Evolutionary conservation across 2,888 invertebrate genomes (phyloP).

Genomic region (Gerris lacustris): DNA sequence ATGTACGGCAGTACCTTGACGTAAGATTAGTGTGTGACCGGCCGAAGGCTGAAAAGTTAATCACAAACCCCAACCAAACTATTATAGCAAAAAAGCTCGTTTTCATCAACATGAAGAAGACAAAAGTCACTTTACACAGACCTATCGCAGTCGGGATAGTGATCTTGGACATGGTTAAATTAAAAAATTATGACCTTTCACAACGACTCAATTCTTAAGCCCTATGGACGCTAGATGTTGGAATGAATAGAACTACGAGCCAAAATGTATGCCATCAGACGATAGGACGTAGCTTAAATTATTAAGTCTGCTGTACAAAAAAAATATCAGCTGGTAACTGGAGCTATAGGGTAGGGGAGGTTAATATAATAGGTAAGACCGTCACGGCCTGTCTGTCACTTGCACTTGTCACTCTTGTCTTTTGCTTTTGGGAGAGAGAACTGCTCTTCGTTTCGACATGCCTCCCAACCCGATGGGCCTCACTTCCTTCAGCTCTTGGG

Average conservation of each 20-base stretch:
- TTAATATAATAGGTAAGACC: background rate
- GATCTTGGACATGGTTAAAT: conserved; percentile 16
- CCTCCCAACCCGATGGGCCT: too few species aligned
- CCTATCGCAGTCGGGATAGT: conserved; percentile 17
- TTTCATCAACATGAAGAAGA: conserved; percentile 14
- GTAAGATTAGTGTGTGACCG: conserved; percentile 14
- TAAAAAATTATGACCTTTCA: conserved; percentile 15
- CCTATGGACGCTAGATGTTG: conserved; percentile 27
- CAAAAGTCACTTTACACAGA: conserved; percentile 14
- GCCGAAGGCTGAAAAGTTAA: conserved; percentile 11
- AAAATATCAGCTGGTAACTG: background rate
- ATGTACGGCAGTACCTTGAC: conserved; percentile 14
- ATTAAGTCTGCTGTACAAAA: conserved; percentile 9
- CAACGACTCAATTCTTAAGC: conserved; percentile 12
- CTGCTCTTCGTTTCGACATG: too few species aligned
- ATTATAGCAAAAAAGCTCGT: conserved; percentile 15
- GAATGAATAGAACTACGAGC: conserved; percentile 33
- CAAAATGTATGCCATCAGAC: conserved; percentile 29
- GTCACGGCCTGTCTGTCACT: too few species aligned
- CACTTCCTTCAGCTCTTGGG: too few species aligned
- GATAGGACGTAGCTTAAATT: conserved; percentile 17
- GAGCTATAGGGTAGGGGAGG: background rate
- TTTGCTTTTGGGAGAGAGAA: too few species aligned
- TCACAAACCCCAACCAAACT: conserved; percentile 10
- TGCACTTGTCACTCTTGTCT: too few species aligned